Evolutionary conservation across 1,140 invertebrate genomes (phyloP), one percentile per base, ranked within the genome.

Genomic region (Drosophila nigromelanica): DNA sequence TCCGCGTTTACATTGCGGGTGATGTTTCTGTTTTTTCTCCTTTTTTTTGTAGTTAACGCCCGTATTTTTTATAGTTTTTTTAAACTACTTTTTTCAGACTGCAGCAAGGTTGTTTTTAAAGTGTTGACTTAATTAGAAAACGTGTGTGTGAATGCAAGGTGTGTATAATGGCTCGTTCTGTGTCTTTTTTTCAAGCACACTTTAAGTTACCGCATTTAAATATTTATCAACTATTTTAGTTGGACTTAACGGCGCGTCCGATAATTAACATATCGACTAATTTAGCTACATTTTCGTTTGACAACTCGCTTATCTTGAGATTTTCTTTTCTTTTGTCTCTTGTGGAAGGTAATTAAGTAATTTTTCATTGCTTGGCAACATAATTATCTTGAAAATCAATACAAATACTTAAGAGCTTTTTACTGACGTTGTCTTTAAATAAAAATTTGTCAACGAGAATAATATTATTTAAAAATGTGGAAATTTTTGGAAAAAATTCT

Each of bases 41-140:
- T n/a, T 27, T 42, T 33, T 51, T 43, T 24, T 33, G 54, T 24
- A 24, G 8, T 51, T 61, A 45, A 52, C 15, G 54, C 66, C 66
- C 48, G 48, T 37, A 52, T 35, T 59, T 68, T 27, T 27, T 27
- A 27, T 27, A 27, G 5, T 27, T 27, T 27, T 27, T 27, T 27
- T 6, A 3, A 6, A 52, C 12, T 51, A 14, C 30, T 54, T 24
- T 24, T 52, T 62, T 62, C 8, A 39, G 30, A 40, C 40, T 21
- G 7, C 33, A 47, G 11, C 67, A 62, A 70, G 67, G 59, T 62
- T 69, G 66, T 14, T 64, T 56, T 68, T 52, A 48, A 58, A 58
- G 60, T 48, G 27, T 56, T 63, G 51, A 70, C 50, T 70, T 56
- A 71, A 71, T 71, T 63, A 62, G 40, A 63, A 27, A 35, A 7